phyloP scores from a whole-genome alignment of 2,888 invertebrate species.

The Neoscelio sp. region DNA sequence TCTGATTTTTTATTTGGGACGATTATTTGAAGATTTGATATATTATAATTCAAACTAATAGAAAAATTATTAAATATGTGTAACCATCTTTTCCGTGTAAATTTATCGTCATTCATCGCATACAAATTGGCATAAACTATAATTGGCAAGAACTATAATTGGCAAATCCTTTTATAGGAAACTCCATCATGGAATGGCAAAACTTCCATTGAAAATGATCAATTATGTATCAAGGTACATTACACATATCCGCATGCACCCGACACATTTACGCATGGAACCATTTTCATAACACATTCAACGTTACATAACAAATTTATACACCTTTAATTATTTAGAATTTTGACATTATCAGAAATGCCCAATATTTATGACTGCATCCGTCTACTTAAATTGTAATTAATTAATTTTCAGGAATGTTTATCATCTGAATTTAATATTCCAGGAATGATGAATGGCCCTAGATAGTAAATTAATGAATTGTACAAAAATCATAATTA shows the following conservation, averaged over 20 bases:
- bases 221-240: constrained; percentile 39
- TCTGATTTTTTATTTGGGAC: too few relatives aligned
- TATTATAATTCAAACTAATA: too few relatives aligned
- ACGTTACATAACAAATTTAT: background rate
- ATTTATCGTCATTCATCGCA: background rate
- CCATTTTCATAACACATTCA: constrained; percentile 11
- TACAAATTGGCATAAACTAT: constrained; percentile 10
- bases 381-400: too few relatives aligned
- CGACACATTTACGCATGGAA: constrained; percentile 11
- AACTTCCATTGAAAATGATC: constrained; percentile 35
- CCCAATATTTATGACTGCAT: background rate
- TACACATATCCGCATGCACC: constrained; percentile 31
- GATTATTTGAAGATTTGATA: too few relatives aligned
- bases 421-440: too few relatives aligned
- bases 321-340: too few relatives aligned
- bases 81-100: background rate
- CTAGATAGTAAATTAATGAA: too few relatives aligned
- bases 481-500: too few relatives aligned
- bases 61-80: background rate
- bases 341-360: too few relatives aligned
- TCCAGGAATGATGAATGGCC: too few relatives aligned
- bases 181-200: constrained; percentile 37
- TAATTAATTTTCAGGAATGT: too few relatives aligned
- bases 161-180: constrained; percentile 38
- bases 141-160: constrained; percentile 5